Base-by-base conservation (phyloP, 2,113 vertebrate genomes). In the Prionailurus bengalensis region DNA sequence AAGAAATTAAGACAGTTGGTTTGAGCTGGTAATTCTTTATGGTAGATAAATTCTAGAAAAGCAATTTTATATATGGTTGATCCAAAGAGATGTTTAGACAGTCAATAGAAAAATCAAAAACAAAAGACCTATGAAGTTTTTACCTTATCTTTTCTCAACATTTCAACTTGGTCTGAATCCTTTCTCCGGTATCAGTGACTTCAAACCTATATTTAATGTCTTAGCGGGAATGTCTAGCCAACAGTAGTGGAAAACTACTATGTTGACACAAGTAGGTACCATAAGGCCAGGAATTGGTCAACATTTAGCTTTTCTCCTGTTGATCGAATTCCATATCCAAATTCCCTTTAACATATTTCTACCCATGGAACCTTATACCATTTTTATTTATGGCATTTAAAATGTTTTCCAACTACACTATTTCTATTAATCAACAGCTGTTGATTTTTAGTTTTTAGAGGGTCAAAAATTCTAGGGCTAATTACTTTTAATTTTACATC, bases 401-500 rank as follows among this genome's bases (percentile, higher is more conserved):
- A 97, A 96, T 31, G 1, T 94, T 97, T 83, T 87, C 85, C 13
- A 76, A 42, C 29, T 73, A 93, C 8, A 86, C 21, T 96, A 93
- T 98, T 97, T 95, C 79, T 91, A 96, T 98, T 98, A 98, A 73
- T 33, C 91, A 98, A 96, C 88, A 97, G 94, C 94, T 98, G 94
- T 92, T 97, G 73, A 68, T 94, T 39, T 97, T 96, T 94, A 92
- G 97, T 96, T 98, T 98, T 97, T 91, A 88, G 42, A 92, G 95
- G 63, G 82, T 97, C 97, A 95, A 98, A 93, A 98, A 79, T 95
- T 17, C 81, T 96, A 78, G 65, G 61, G 79, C 79, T 98, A 98
- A 99, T 98, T 98, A 96, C 81, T 98, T 98, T 82, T 96, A 98
- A 98, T 98, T 98, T 97, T 0, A n/a, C 81, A 97, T 98, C 96